A percentile compares a stretch with the other conserved stretches of the same genome.
Conservation (phyloP, 2,888 invertebrate species). For the Eudemis profundana region DNA sequence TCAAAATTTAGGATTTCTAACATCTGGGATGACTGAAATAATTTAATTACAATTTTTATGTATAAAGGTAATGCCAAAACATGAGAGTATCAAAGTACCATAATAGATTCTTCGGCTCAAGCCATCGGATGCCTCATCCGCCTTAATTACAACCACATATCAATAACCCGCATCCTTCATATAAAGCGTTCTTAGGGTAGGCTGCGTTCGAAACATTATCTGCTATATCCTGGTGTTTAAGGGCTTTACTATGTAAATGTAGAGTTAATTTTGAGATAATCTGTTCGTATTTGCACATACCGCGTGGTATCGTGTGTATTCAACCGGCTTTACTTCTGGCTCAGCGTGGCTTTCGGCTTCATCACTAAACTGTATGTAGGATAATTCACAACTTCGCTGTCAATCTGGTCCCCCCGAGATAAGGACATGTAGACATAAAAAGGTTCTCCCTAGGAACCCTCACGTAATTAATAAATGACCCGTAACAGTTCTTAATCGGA, state of each 20-base stretch:
- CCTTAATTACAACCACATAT: not conserved
- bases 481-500: no score
- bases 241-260: conserved; percentile 65
- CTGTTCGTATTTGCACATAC: conserved; percentile 47
- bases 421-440: no score
- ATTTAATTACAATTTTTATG: no score
- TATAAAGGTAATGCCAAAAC: no score
- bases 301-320: conserved; percentile 46
- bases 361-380: conserved; percentile 28
- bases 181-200: conserved; percentile 11
- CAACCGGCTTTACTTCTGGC: conserved; percentile 40
- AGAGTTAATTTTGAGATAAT: conserved; percentile 64
- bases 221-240: conserved; percentile 46
- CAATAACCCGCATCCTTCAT: conserved; percentile 9
- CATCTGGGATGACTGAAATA: no score
- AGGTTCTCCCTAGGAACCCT: no score
- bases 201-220: conserved; percentile 28
- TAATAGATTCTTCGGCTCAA: not conserved
- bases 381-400: no score
- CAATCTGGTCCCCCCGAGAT: no score
- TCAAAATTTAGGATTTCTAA: no score
- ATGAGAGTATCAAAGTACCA: not conserved
- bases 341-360: conserved; percentile 20
- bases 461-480: no score
- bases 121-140: not conserved